Evolutionary conservation across 1,140 invertebrate genomes (phyloP).

Genomic region (Ladona fulva): DNA sequence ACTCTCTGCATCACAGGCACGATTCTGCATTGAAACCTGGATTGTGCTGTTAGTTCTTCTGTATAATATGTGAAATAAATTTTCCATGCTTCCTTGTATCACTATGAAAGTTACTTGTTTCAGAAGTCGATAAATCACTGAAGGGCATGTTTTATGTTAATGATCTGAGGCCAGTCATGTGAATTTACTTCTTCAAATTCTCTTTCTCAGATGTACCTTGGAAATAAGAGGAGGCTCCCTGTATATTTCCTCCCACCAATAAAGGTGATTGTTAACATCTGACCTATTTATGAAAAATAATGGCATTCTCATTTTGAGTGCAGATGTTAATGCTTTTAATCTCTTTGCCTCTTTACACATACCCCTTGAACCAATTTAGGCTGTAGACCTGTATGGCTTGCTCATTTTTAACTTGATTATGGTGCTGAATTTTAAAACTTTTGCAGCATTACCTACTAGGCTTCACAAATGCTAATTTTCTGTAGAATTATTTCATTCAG

Average conservation of each 20-base stretch:
- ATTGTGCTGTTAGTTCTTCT: too few species aligned
- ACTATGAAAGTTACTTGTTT: too few species aligned
- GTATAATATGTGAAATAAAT: too few species aligned
- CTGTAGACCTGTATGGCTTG: not conserved
- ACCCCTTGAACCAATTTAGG: not conserved
- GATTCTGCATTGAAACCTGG: too few species aligned
- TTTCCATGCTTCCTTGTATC: too few species aligned
- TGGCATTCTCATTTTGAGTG: not conserved
- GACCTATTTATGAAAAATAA: not conserved
- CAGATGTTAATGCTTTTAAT: constrained; percentile 3
- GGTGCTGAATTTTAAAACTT: too few species aligned
- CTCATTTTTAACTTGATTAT: not conserved
- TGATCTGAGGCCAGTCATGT: not conserved
- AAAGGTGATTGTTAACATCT: not conserved
- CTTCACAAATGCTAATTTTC: too few species aligned
- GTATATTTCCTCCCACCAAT: constrained; percentile 1
- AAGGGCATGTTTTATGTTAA: too few species aligned
- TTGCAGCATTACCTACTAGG: too few species aligned
- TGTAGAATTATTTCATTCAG: too few species aligned
- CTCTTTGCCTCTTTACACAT: not conserved
- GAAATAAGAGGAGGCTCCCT: not conserved
- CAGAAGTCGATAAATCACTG: too few species aligned
- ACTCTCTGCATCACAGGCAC: too few species aligned
- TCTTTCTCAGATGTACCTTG: not conserved
- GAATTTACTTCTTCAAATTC: not conserved